phyloP scores from a whole-genome alignment of 2,888 invertebrate species.

The Hydrotaea diabolus region DNA sequence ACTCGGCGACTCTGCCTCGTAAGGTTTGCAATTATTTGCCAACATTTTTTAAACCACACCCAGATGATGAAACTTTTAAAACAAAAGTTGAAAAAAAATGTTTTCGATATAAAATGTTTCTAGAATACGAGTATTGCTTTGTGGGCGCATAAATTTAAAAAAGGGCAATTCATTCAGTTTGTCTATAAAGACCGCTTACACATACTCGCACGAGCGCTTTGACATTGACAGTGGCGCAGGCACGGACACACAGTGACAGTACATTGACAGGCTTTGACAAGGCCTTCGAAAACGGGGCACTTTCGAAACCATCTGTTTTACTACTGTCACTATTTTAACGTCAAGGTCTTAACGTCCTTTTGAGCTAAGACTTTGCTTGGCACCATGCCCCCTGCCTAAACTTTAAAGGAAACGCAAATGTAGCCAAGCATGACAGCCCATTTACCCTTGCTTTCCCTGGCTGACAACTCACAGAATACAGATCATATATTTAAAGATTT shows the following conservation, averaged over 20 bases:
- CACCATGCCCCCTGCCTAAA: too few species aligned
- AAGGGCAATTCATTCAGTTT: conserved; percentile 63
- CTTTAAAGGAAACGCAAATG: too few species aligned
- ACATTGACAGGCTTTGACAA: neutral
- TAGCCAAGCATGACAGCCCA: too few species aligned
- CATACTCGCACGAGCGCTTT: neutral
- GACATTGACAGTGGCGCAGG: neutral
- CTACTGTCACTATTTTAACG: too few species aligned
- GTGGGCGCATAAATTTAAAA: conserved; percentile 59
- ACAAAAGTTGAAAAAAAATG: neutral
- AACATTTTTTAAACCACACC: neutral
- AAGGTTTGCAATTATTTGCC: neutral
- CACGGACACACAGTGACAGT: neutral
- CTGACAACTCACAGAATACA: too few species aligned
- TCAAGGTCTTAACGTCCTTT: too few species aligned
- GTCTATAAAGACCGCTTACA: conserved; percentile 9
- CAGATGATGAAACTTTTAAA: too few species aligned
- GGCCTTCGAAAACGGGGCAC: too few species aligned
- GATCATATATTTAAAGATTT: neutral
- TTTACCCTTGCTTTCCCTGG: too few species aligned
- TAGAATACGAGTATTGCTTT: conserved; percentile 50
- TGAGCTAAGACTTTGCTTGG: too few species aligned
- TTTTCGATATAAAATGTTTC: neutral
- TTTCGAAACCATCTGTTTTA: too few species aligned
- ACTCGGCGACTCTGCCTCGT: too few species aligned